These are phyloP conservation scores for Butorides virescens DNA, from an alignment of 2,113 vertebrate genomes.

Conservation along the genomic window DNA sequence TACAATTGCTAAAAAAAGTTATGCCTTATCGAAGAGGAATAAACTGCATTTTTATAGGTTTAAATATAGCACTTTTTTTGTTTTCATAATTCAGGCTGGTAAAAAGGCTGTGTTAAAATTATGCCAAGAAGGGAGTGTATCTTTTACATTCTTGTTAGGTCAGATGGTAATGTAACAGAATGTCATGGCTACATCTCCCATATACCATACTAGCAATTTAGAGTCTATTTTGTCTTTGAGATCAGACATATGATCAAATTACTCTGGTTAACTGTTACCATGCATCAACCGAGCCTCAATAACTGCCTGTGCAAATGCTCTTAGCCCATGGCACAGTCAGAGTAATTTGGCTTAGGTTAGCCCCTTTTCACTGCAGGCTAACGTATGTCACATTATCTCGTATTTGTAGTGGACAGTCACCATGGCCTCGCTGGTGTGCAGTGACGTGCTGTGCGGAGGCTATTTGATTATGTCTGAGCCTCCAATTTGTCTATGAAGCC, in stretches of 20 bases:
- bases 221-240: constrained; percentile 58
- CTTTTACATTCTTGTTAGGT: constrained; percentile 44
- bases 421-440: not conserved
- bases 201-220: constrained; percentile 54
- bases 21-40: constrained; percentile 54
- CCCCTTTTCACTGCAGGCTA: constrained; percentile 45
- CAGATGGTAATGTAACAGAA: constrained; percentile 53
- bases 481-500: not conserved
- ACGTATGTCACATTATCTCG: constrained; percentile 22
- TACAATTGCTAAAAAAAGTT: constrained; percentile 68
- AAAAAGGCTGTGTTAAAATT: constrained; percentile 47
- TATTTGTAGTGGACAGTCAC: constrained; percentile 43
- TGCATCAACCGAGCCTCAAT: constrained; percentile 1
- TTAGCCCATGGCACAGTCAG: constrained; percentile 25
- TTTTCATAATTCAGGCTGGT: constrained; percentile 58
- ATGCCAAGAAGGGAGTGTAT: constrained; percentile 12
- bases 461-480: not conserved
- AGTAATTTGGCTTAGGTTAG: constrained; percentile 51
- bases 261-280: constrained; percentile 40
- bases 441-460: not conserved
- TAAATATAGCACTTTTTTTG: constrained; percentile 29
- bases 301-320: constrained; percentile 41
- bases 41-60: constrained; percentile 61
- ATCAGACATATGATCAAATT: constrained; percentile 52
- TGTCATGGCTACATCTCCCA: constrained; percentile 14